Percentiles rank a stretch among this genome's conserved stretches.
phyloP scores from a whole-genome alignment of 2,888 invertebrate genomes.

The Rhogogaster chlorosoma region DNA sequence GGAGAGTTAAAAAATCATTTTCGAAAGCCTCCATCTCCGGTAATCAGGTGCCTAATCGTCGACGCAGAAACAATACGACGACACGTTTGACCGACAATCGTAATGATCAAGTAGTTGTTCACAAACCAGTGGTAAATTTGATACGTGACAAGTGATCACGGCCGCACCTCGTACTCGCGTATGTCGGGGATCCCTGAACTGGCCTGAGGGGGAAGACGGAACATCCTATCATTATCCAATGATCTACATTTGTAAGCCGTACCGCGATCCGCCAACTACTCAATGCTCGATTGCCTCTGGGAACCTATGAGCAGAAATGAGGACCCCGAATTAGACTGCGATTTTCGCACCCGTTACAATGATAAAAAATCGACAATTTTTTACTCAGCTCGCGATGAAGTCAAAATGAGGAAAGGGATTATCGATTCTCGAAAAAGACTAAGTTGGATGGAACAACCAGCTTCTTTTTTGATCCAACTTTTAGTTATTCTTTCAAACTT shows the following conservation, averaged over 20 bases:
- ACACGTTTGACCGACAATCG: slow-evolving; percentile 41
- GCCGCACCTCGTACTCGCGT: slow-evolving; percentile 19
- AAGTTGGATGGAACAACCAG: background rate
- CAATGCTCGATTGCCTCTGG: slow-evolving; percentile 35
- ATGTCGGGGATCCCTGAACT: background rate
- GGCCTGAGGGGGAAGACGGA: slow-evolving; percentile 63
- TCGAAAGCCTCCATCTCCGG: background rate
- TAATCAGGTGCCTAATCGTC: background rate
- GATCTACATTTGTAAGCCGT: slow-evolving; percentile 65
- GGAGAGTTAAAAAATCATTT: slow-evolving; percentile 5
- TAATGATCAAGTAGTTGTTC: slow-evolving; percentile 27
- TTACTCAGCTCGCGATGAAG: background rate
- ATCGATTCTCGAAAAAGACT: background rate
- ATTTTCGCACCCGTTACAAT: background rate
- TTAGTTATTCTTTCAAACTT: background rate
- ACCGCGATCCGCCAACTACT: slow-evolving; percentile 37
- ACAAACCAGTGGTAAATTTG: slow-evolving; percentile 45
- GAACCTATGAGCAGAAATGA: background rate
- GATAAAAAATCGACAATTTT: background rate
- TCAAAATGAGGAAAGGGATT: background rate
- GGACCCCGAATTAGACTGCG: background rate
- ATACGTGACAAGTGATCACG: slow-evolving; percentile 45
- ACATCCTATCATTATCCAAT: slow-evolving; percentile 75
- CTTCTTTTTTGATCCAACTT: background rate
- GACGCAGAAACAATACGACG: background rate